Conservation (phyloP, 2,113 vertebrate species). For the Gasterosteus nipponicus region DNA sequence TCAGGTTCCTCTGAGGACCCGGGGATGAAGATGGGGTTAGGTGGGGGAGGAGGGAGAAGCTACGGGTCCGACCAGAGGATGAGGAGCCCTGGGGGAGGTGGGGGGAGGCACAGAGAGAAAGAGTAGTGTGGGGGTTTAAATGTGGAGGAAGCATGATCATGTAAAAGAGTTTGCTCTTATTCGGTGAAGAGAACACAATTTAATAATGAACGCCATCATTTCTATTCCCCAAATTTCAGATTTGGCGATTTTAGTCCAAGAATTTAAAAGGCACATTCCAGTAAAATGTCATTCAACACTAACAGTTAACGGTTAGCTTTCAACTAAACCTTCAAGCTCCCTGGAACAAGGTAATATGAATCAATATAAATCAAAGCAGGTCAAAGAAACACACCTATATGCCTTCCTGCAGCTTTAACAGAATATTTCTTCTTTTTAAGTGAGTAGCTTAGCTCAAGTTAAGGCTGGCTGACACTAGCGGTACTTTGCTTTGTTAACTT, state of each 20-base stretch:
- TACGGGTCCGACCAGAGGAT: constrained; percentile 88
- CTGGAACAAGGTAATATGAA: background rate
- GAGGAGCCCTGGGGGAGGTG: constrained; percentile 80
- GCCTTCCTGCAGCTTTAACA: background rate
- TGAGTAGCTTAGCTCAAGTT: background rate
- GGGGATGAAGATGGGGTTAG: constrained; percentile 87
- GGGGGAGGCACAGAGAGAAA: constrained; percentile 8
- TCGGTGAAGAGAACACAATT: background rate
- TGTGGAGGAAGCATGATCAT: constrained; percentile 21
- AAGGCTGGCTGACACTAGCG: background rate
- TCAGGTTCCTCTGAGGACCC: constrained; percentile 86
- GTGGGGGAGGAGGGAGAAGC: constrained; percentile 89
- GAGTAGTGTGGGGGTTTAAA: constrained; percentile 35
- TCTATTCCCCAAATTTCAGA: background rate
- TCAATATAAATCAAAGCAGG: too few relatives aligned
- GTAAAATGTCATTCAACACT: background rate
- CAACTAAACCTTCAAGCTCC: background rate
- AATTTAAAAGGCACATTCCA: background rate
- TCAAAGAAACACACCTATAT: too few relatives aligned
- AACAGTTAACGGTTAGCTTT: background rate
- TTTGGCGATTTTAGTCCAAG: too few relatives aligned
- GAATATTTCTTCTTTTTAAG: background rate
- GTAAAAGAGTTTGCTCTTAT: constrained; percentile 16
- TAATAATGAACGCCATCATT: background rate
- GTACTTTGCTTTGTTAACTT: background rate